Evolutionary conservation across 1,140 invertebrate species (phyloP).

Genomic region (Oppia nitens): DNA sequence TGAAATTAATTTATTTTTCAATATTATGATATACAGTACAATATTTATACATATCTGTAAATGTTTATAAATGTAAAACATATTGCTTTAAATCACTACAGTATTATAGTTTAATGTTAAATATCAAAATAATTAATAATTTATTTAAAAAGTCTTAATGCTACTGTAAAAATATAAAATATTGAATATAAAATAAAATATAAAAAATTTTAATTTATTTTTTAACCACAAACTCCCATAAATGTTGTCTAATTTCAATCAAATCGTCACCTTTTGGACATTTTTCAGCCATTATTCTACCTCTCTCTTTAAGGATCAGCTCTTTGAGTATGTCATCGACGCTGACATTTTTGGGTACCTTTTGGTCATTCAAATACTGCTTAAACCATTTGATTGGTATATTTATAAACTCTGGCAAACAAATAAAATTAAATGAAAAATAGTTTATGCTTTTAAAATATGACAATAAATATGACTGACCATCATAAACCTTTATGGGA

Average conservation of each 20-base stretch:
- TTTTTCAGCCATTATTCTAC: neutral
- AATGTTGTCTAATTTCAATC: neutral
- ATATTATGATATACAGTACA: too few relatives aligned
- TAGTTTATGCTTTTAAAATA: neutral
- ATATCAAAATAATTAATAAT: too few relatives aligned
- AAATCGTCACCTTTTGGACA: neutral
- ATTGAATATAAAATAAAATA: too few relatives aligned
- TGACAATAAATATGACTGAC: neutral
- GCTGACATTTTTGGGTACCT: conserved; percentile 18
- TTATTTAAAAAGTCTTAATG: too few relatives aligned
- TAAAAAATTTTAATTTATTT: neutral
- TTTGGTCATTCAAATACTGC: neutral
- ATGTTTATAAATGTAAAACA: too few relatives aligned
- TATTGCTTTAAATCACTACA: too few relatives aligned
- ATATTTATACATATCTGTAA: too few relatives aligned
- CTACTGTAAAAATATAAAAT: too few relatives aligned
- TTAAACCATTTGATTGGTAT: conserved; percentile 12
- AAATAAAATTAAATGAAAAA: neutral
- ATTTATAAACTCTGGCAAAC: conserved; percentile 5
- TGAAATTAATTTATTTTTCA: too few relatives aligned
- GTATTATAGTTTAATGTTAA: too few relatives aligned
- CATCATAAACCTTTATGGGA: neutral
- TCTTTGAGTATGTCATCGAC: conserved; percentile 3
- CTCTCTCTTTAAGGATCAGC: neutral
- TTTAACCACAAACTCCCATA: neutral